Percentiles rank a stretch among this genome's conserved stretches.
These are phyloP conservation scores for Seriola quinqueradiata DNA, from an alignment of 2,113 vertebrate genomes.

Conservation along the genomic window DNA sequence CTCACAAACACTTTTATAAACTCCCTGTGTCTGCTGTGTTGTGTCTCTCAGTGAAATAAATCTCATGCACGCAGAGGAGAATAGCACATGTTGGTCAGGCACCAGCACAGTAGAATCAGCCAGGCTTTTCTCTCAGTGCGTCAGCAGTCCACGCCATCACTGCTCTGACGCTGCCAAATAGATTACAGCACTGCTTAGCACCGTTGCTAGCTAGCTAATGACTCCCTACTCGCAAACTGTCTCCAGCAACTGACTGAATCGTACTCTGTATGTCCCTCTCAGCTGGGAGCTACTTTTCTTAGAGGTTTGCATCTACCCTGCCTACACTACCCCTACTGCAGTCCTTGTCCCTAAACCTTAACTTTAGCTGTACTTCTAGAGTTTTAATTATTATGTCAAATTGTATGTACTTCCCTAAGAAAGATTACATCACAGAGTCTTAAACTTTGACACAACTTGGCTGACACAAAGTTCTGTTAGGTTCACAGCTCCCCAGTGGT, in stretches of 20 bases:
- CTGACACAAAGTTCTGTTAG: slow-evolving; percentile 18
- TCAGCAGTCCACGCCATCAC: slow-evolving; percentile 67
- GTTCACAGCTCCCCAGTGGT: slow-evolving; percentile 29
- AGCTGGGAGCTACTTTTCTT: slow-evolving; percentile 33
- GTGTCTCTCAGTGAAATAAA: slow-evolving; percentile 32
- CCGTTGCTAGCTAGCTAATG: slow-evolving; percentile 58
- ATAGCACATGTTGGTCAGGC: slow-evolving; percentile 58
- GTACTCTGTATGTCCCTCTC: slow-evolving; percentile 47
- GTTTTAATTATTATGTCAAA: not conserved
- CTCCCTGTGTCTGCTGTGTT: slow-evolving; percentile 10
- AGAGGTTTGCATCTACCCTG: slow-evolving; percentile 13
- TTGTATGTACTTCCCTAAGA: not conserved
- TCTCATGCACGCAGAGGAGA: slow-evolving; percentile 30
- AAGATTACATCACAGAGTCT: slow-evolving; percentile 4
- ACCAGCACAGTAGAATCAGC: slow-evolving; percentile 47
- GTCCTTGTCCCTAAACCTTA: not conserved
- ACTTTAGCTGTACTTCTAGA: not conserved
- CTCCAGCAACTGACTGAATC: slow-evolving; percentile 68
- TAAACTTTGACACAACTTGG: slow-evolving; percentile 32
- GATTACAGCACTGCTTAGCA: slow-evolving; percentile 69
- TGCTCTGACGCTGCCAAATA: slow-evolving; percentile 62
- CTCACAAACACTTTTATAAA: not conserved
- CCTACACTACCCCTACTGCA: not conserved
- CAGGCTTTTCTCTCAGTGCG: slow-evolving; percentile 63
- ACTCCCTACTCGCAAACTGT: slow-evolving; percentile 67